These are phyloP conservation scores for Dinocampus coccinellae DNA, from an alignment of 2,888 invertebrate species.

Conservation along the genomic window DNA sequence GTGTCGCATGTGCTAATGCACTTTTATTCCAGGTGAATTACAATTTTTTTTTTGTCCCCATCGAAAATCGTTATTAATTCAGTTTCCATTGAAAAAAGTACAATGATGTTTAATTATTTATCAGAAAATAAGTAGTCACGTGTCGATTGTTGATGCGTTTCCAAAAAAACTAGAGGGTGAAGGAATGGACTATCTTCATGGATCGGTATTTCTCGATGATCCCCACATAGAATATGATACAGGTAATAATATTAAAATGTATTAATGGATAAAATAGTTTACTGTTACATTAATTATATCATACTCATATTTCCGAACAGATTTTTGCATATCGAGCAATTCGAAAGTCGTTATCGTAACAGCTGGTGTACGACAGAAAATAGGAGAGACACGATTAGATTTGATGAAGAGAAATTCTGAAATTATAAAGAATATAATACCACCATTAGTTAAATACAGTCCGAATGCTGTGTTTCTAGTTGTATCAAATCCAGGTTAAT, in stretches of 20 bases:
- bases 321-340: constrained; percentile 71
- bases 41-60: background rate
- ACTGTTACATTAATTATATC: constrained; percentile 32
- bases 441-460: constrained; percentile 71
- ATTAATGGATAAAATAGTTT: too few species aligned
- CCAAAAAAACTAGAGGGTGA: constrained; percentile 76
- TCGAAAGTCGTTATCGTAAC: constrained; percentile 73
- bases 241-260: too few species aligned
- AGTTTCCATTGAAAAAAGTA: too few species aligned
- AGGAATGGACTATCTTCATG: constrained; percentile 76
- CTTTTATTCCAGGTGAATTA: constrained; percentile 73
- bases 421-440: constrained; percentile 72
- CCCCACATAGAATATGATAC: constrained; percentile 73
- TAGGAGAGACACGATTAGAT: constrained; percentile 71
- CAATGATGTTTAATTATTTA: constrained; percentile 22
- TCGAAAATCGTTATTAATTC: background rate
- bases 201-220: constrained; percentile 72
- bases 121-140: constrained; percentile 73
- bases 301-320: constrained; percentile 56
- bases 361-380: constrained; percentile 72
- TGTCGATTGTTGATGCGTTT: constrained; percentile 75
- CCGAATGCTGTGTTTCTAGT: constrained; percentile 72
- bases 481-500: constrained; percentile 72
- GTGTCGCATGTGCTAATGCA: constrained; percentile 74
- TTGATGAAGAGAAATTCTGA: constrained; percentile 72